phyloP scores from a whole-genome alignment of 2,113 vertebrate genomes.

The Pitta sordida region DNA sequence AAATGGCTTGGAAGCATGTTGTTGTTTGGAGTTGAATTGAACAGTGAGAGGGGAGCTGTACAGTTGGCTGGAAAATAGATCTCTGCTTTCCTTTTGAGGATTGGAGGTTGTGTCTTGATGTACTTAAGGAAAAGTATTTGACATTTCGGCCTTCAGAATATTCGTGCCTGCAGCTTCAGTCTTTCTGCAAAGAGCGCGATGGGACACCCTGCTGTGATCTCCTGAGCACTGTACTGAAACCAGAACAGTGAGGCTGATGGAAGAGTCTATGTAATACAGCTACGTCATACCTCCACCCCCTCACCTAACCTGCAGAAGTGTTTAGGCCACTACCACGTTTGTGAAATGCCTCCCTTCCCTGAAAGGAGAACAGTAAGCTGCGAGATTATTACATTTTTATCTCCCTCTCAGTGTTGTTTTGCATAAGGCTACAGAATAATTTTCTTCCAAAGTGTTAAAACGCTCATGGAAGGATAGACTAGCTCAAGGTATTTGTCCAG shows the following conservation, averaged over 20 bases:
- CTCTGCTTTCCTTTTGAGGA: neutral
- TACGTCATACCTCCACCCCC: neutral
- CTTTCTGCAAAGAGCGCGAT: neutral
- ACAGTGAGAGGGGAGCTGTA: neutral
- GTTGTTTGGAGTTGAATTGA: neutral
- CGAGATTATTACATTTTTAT: neutral
- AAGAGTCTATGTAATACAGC: neutral
- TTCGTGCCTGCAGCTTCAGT: neutral
- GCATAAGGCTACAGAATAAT: neutral
- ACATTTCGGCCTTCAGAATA: neutral
- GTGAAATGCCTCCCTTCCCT: neutral
- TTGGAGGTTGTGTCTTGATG: neutral
- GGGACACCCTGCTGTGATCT: neutral
- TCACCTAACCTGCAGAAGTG: neutral
- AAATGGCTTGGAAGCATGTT: neutral
- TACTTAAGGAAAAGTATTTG: slow-evolving; percentile 3
- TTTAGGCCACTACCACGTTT: neutral
- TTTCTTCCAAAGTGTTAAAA: neutral
- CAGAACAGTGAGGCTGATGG: neutral
- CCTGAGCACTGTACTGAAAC: neutral
- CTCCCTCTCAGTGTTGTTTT: neutral
- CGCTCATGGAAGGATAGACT: neutral
- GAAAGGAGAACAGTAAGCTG: neutral
- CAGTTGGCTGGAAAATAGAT: neutral
- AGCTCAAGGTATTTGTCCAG: neutral